These are phyloP conservation scores for Hydriomena furcata DNA, from an alignment of 2,888 invertebrate genomes.

Conservation along the genomic window DNA sequence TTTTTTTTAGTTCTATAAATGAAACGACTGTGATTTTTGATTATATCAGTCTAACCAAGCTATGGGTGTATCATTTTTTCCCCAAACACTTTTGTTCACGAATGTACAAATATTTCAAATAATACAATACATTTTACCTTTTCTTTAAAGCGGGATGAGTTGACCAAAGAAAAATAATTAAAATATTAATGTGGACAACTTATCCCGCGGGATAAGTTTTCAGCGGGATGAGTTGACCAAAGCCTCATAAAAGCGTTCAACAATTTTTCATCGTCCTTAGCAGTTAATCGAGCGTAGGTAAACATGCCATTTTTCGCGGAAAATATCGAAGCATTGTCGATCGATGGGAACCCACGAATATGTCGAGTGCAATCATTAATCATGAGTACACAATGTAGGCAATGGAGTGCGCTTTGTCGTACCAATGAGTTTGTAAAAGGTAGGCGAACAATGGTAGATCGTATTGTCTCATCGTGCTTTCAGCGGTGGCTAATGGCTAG, in stretches of 20 bases:
- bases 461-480: conserved; percentile 64
- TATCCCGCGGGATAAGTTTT: too few relatives aligned
- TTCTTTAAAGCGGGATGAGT: too few relatives aligned
- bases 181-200: too few relatives aligned
- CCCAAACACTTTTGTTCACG: too few relatives aligned
- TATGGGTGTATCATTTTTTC: too few relatives aligned
- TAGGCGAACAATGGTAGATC: conserved; percentile 51
- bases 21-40: too few relatives aligned
- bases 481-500: conserved; percentile 35
- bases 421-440: conserved; percentile 53
- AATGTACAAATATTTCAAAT: too few relatives aligned
- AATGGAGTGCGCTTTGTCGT: conserved; percentile 68
- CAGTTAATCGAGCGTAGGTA: conserved; percentile 79
- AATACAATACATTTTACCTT: too few relatives aligned
- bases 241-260: conserved; percentile 53
- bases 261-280: conserved; percentile 72
- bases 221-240: too few relatives aligned
- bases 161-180: too few relatives aligned
- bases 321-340: conserved; percentile 71
- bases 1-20: too few relatives aligned
- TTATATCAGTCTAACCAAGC: too few relatives aligned
- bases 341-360: conserved; percentile 70
- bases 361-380: conserved; percentile 69
- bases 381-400: conserved; percentile 63
- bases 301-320: conserved; percentile 77